Conservation (phyloP, 2,113 vertebrate species). For the Spermophilus dauricus region DNA sequence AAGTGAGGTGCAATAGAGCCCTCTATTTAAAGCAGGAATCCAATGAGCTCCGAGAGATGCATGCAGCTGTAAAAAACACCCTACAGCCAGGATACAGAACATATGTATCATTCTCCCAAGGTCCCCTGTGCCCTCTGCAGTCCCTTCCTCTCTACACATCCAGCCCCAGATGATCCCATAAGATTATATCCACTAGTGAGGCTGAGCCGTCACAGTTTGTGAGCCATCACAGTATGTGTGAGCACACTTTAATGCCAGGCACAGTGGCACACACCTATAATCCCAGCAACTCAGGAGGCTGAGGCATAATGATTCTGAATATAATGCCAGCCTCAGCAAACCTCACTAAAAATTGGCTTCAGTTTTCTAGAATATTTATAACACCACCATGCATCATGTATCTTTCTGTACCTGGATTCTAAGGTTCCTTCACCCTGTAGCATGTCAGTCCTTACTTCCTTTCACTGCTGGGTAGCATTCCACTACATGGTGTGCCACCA, state of each 20-base stretch:
- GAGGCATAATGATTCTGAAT: too few species aligned
- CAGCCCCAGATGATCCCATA: background rate
- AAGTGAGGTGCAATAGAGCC: background rate
- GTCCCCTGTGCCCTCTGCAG: too few species aligned
- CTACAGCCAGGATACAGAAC: background rate
- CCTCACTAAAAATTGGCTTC: background rate
- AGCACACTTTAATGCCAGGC: background rate
- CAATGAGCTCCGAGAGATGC: background rate
- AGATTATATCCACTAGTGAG: background rate
- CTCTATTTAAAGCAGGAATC: background rate
- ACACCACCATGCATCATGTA: rapidly evolving
- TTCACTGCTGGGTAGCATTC: background rate
- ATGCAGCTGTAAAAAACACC: background rate
- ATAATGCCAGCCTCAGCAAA: too few species aligned
- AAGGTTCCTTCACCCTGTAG: background rate
- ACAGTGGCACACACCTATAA: too few species aligned
- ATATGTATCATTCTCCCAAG: background rate
- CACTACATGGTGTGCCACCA: rapidly evolving
- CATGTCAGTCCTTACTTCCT: background rate
- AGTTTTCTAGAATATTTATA: background rate
- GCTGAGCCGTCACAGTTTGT: too few species aligned
- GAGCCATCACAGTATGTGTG: background rate
- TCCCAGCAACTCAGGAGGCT: too few species aligned
- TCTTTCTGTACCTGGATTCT: background rate
- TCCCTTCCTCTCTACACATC: background rate